Evolutionary conservation across 2,888 invertebrate species (phyloP).

Genomic region (Tenthredo notha): DNA sequence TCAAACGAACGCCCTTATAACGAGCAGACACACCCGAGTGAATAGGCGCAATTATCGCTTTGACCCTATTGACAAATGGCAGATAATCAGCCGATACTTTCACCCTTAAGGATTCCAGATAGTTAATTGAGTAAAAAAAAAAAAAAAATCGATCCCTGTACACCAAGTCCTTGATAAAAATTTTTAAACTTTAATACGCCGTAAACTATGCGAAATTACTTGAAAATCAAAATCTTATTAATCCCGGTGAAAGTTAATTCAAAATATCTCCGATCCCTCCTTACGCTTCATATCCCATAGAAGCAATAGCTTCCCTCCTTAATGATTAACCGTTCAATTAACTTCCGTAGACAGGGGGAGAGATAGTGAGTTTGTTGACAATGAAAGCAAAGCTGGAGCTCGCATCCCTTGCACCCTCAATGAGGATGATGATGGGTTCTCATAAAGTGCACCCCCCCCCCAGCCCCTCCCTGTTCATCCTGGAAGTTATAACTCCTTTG

Average conservation of each 20-base stretch:
- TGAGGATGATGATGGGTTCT: background rate
- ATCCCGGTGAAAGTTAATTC: background rate
- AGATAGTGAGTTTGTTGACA: conserved; percentile 19
- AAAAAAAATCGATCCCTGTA: background rate
- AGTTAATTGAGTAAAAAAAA: background rate
- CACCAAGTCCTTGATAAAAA: background rate
- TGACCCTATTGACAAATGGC: conserved; percentile 27
- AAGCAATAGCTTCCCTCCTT: background rate
- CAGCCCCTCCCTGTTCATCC: background rate
- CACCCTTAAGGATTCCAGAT: background rate
- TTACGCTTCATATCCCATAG: background rate
- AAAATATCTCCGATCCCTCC: background rate
- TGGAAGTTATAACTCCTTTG: background rate
- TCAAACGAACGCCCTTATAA: conserved; percentile 16
- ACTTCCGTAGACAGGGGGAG: background rate
- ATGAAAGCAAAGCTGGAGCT: conserved; percentile 35
- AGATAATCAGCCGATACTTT: conserved; percentile 13
- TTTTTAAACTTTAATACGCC: background rate
- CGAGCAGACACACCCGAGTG: conserved; percentile 11
- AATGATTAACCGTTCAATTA: conserved; percentile 48
- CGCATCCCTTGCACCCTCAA: conserved; percentile 3
- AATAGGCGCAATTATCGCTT: conserved; percentile 47
- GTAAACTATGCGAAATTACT: background rate
- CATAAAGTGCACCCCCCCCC: background rate
- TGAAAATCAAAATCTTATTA: background rate